Conservation (phyloP, 1,140 invertebrate genomes). For the Pollicipes pollicipes region DNA sequence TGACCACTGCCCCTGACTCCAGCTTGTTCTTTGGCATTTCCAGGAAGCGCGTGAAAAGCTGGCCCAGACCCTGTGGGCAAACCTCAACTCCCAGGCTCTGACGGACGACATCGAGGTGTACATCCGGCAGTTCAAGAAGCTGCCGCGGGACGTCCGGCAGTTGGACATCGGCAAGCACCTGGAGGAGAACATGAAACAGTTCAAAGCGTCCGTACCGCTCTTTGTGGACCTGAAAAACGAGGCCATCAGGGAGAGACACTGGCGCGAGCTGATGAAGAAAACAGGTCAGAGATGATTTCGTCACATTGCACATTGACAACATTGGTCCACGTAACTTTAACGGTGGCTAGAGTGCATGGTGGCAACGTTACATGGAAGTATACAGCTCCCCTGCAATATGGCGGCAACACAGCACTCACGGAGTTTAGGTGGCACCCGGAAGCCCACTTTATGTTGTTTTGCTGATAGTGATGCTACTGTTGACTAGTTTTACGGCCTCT, state of each 20-base stretch:
- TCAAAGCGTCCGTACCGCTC: conserved; percentile 65
- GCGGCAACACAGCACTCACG: no score
- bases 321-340: no score
- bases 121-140: conserved; percentile 51
- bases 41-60: conserved; percentile 47
- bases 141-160: conserved; percentile 36
- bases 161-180: conserved; percentile 43
- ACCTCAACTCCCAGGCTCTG: conserved; percentile 61
- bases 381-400: no score
- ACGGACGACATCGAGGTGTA: conserved; percentile 71
- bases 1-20: no score
- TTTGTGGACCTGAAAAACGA: conserved; percentile 82
- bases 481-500: no score
- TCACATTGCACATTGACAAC: no score
- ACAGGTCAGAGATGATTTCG: conserved; percentile 41
- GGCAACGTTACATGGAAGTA: no score
- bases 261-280: conserved; percentile 68
- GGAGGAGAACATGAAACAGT: conserved; percentile 68
- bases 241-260: conserved; percentile 68
- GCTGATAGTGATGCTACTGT: no score
- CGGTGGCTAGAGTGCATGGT: no score
- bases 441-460: no score
- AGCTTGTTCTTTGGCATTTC: neutral
- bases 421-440: no score
- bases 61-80: conserved; percentile 68